Evolutionary conservation across 2,113 vertebrate genomes (phyloP).

Genomic region (Erythrocercus mccallii): DNA sequence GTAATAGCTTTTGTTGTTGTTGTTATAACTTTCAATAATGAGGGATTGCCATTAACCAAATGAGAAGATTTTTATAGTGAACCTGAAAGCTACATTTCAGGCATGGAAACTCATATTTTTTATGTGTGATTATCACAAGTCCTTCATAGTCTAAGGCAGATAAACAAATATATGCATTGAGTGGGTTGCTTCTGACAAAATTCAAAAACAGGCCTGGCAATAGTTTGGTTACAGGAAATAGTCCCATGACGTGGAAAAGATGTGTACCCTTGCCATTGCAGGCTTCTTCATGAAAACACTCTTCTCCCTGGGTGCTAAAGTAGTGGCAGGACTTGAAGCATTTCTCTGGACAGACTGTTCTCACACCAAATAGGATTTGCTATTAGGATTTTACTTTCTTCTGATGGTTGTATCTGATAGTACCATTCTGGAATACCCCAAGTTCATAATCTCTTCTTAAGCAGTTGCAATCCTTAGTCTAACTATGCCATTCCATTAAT

Average conservation of each 20-base stretch:
- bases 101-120: not conserved
- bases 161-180: not conserved
- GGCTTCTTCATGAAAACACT: not conserved
- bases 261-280: not conserved
- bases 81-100: not conserved
- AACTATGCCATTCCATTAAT: not conserved
- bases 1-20: not conserved
- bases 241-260: not conserved
- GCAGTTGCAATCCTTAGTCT: not conserved
- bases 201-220: not conserved
- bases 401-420: not conserved
- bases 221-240: not conserved
- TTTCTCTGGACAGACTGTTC: not conserved
- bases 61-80: not conserved
- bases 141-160: not conserved
- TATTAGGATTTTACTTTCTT: not conserved
- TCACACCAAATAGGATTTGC: not conserved
- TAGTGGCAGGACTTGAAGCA: not conserved
- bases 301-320: not conserved
- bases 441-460: not conserved
- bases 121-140: not conserved
- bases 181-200: not conserved
- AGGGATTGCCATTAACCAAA: not conserved
- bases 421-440: not conserved
- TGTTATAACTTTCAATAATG: not conserved